Evolutionary conservation across 2,888 invertebrate genomes (phyloP), one percentile per base, ranked within the genome.

Genomic region (Lobophora halterata): DNA sequence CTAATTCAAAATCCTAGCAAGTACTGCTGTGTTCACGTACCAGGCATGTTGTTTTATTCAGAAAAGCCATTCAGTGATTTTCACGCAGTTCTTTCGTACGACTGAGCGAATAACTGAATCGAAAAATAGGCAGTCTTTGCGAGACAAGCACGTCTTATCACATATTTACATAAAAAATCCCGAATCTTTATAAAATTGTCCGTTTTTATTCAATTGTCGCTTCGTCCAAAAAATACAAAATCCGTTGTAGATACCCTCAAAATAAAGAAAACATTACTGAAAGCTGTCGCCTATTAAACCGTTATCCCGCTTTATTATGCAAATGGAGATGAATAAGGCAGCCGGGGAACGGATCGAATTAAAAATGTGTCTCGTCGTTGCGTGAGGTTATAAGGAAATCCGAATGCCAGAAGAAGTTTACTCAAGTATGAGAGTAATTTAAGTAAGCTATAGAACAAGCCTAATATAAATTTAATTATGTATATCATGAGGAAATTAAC

Each of bases 351-450:
- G 8, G 28, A 28, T 17, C 29, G 41, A 44, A 43, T 49, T 46
- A 49, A 40, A 49, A 40, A 37, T 7, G 20, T 32, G 49, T 43
- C 46, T 43, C 31, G n/a, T n/a, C n/a, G 39, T 27, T 16, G 9
- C 16, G n/a, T 20, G 25, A 24, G 39, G 36, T 30, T 29, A 13
- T 11, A 16, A 30, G 39, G 26, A 49, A 44, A 48, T 38, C 35
- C 21, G 20, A 10, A 19, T 11, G 29, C 3, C 9, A 7, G 14
- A 20, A 14, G 13, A 33, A 26, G 25, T 19, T 33, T 10, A 33
- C 25, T 33, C 24, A 31, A 9, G 19, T 11, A 17, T 10, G 8
- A 29, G 31, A 21, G 14, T 8, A 6, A 14, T 21, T n/a, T n/a
- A n/a, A n/a, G n/a, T n/a, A n/a, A n/a, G n/a, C n/a, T n/a, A n/a